Conservation (phyloP, 2,797 vertebrate species). For the Melanogrammus aeglefinus region DNA sequence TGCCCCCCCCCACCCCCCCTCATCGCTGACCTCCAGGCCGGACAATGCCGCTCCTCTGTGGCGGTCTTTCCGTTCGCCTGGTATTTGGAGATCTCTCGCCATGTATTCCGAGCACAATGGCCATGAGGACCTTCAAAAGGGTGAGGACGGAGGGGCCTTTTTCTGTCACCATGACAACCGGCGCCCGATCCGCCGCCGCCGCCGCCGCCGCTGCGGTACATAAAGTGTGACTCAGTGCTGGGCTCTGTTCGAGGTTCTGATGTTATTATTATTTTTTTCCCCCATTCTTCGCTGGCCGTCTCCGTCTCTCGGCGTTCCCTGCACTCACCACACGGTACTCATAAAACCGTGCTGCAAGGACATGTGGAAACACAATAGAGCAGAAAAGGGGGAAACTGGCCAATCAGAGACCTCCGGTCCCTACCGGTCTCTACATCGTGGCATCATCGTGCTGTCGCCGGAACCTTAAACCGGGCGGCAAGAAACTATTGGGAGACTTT, state of each 20-base stretch:
- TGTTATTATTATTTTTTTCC: background rate
- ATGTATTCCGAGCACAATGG: background rate
- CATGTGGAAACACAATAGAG: constrained; percentile 27
- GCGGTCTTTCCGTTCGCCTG: background rate
- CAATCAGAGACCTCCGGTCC: constrained; percentile 33
- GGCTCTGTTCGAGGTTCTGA: background rate
- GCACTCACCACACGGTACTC: constrained; percentile 23
- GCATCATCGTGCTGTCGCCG: constrained; percentile 9
- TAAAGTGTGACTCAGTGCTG: background rate
- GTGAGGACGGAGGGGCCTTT: background rate
- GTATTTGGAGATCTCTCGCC: background rate
- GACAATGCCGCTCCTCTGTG: background rate
- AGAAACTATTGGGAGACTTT: too few species aligned
- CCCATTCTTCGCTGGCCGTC: too few species aligned
- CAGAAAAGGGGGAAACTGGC: constrained; percentile 26
- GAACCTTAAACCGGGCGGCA: too few species aligned
- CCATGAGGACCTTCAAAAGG: background rate
- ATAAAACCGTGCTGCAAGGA: constrained; percentile 40
- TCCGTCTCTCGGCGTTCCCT: background rate
- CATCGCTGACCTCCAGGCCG: background rate
- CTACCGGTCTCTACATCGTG: constrained; percentile 29
- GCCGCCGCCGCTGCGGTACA: background rate
- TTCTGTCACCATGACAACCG: background rate
- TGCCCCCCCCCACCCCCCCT: background rate
- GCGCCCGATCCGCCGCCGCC: background rate